These are phyloP conservation scores for Caenorhabditis panamensis DNA, from an alignment of 2,888 invertebrate genomes.

Conservation along the genomic window DNA sequence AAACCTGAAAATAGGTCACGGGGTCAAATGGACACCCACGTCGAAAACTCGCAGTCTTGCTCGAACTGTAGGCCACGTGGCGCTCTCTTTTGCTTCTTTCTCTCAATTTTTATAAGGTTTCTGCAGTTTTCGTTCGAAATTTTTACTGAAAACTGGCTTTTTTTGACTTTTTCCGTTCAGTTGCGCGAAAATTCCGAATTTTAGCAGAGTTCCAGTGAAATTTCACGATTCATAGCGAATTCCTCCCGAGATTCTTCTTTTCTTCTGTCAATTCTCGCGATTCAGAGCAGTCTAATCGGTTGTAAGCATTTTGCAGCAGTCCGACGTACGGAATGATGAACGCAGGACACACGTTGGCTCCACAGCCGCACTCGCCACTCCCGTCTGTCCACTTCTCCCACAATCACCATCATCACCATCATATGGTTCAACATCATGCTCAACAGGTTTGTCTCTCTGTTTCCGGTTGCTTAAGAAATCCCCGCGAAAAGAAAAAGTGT, in stretches of 20 bases:
- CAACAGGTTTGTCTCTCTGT: constrained; percentile 1
- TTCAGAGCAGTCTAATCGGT: constrained; percentile 18
- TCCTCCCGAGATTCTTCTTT: no score
- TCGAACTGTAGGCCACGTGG: constrained; percentile 27
- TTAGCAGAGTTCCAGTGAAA: no score
- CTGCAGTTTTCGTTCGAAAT: no score
- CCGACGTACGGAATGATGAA: constrained; percentile 58
- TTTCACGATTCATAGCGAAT: no score
- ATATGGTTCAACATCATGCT: constrained; percentile 37
- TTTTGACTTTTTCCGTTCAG: no score
- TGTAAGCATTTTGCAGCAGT: constrained; percentile 52
- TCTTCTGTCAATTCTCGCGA: no score
- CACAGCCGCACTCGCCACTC: constrained; percentile 62
- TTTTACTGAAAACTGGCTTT: not conserved
- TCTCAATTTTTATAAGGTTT: not conserved
- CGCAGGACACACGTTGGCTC: constrained; percentile 17
- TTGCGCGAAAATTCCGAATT: no score
- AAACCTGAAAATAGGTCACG: constrained; percentile 34
- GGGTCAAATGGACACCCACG: constrained; percentile 25
- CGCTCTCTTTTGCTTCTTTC: not conserved
- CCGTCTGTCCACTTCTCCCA: constrained; percentile 69
- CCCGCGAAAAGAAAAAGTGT: no score
- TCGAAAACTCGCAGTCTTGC: not conserved
- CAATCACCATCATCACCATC: constrained; percentile 53
- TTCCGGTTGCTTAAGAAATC: no score